Evolutionary conservation across 2,797 vertebrate species (phyloP), one percentile per base, ranked within the genome.

Genomic region (Pseudochromis fuscus): DNA sequence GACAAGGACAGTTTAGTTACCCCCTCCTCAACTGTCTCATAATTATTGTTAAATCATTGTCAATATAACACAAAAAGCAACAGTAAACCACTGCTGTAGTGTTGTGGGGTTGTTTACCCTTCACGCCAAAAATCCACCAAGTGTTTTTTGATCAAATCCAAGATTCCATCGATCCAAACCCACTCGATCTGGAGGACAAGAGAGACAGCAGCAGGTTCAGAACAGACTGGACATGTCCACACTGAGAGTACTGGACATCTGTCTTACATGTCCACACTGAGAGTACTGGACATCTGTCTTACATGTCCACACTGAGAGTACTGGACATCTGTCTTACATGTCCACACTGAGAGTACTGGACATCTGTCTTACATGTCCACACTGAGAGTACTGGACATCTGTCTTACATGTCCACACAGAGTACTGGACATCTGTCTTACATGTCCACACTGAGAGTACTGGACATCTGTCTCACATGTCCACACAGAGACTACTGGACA

Each of bases 101-200:
- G 35, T 10, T 15, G 38, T 7, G 7, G 1, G 45, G 18, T 7
- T 7, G 62, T 94, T 94, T 93, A 98, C 96, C 96, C 96, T 0
- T 96, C 94, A n/a, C 88, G 94, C 97, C 97, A 98, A 58, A 97
- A 93, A 52, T 91, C 92, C 7, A 93, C 78, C 48, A 98, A 84
- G 57, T 97, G 92, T 37, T 92, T 96, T 75, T 95, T 96, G 85
- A 98, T 97, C 55, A 98, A 93, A 53, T 97, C 95, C 80, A 98
- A 90, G 75, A 97, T 96, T 44, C 95, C 95, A 48, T 96, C 93
- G 1, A 98, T 95, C 97, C 97, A 98, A 49, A 95, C 83, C 97
- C 97, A 98, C 35, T 96, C 95, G 24, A 79, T 93, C 92, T 97
- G 95, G 31, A 31, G 9, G 51, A 44, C 42, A 5, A 21, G 67